Percentiles rank a stretch among this genome's conserved stretches.
Evolutionary conservation across 2,888 invertebrate genomes (phyloP).

Genomic region (Bugula neritina): DNA sequence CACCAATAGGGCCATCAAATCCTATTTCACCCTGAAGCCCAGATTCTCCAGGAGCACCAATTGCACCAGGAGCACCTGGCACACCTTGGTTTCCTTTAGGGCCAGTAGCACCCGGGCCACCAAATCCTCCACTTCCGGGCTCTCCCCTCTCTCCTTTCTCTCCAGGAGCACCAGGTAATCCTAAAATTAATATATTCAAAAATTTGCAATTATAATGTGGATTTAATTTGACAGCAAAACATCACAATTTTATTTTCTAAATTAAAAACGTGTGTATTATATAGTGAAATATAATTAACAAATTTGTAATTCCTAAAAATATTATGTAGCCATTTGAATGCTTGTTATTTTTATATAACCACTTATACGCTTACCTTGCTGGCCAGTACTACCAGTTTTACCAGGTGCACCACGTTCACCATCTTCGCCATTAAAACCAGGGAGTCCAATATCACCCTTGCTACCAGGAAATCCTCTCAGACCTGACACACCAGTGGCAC

Average conservation of each 20-base stretch:
- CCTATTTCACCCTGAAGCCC: conserved; percentile 26
- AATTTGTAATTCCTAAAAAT: too few relatives aligned
- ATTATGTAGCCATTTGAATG: too few relatives aligned
- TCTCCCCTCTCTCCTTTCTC: conserved; percentile 22
- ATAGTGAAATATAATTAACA: too few relatives aligned
- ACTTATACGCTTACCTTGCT: conserved; percentile 24
- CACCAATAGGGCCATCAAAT: conserved; percentile 19
- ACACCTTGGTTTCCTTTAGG: conserved; percentile 17
- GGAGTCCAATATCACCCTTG: conserved; percentile 31
- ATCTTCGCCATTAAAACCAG: conserved; percentile 29
- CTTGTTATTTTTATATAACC: background rate
- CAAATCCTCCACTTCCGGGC: conserved; percentile 2
- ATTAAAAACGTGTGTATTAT: too few relatives aligned
- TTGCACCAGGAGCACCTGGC: conserved; percentile 4
- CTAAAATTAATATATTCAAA: background rate
- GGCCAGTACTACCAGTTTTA: background rate
- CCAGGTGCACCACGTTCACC: conserved; percentile 25
- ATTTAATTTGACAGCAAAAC: too few relatives aligned
- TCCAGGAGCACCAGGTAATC: background rate
- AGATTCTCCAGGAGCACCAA: background rate
- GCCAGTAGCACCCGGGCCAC: conserved; percentile 6
- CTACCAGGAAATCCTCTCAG: conserved; percentile 29
- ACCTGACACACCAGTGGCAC: conserved; percentile 28
- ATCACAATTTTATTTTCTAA: too few relatives aligned
- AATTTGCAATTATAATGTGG: background rate